Conservation (phyloP, 1,140 invertebrate genomes). For the Neodiprion virginianus region DNA sequence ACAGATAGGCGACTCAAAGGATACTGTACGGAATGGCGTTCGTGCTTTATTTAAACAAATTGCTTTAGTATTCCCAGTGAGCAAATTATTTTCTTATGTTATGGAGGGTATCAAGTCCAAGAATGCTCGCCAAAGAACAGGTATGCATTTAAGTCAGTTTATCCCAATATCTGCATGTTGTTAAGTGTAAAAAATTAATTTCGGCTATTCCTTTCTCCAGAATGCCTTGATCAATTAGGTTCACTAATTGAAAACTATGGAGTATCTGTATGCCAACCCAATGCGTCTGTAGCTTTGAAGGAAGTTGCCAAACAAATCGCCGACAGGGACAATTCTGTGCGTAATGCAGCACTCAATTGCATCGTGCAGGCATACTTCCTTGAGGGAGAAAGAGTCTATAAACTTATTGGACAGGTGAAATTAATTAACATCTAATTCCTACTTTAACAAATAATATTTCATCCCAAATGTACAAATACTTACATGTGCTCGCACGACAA, state of each 20-base stretch:
- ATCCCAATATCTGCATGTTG: background rate
- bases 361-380: slow-evolving; percentile 90
- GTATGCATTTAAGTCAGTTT: slow-evolving; percentile 54
- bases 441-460: background rate
- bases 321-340: slow-evolving; percentile 94
- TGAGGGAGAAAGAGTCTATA: slow-evolving; percentile 90
- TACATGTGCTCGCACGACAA: slow-evolving; percentile 30
- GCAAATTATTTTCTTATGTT: slow-evolving; percentile 88
- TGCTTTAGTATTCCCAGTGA: slow-evolving; percentile 84
- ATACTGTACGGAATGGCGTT: slow-evolving; percentile 89
- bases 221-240: slow-evolving; percentile 92
- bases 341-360: slow-evolving; percentile 94
- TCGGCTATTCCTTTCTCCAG: slow-evolving; percentile 56
- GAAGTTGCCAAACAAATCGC: slow-evolving; percentile 94
- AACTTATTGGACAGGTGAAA: slow-evolving; percentile 88
- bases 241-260: slow-evolving; percentile 88
- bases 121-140: slow-evolving; percentile 92
- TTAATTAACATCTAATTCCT: slow-evolving; percentile 21
- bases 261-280: slow-evolving; percentile 82
- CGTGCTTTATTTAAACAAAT: slow-evolving; percentile 86
- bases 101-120: slow-evolving; percentile 97
- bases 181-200: slow-evolving; percentile 17
- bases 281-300: slow-evolving; percentile 80
- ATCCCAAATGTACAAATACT: slow-evolving; percentile 14
- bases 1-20: slow-evolving; percentile 95